Percentiles rank a stretch among this genome's conserved stretches.
These are phyloP conservation scores for Cyprinodon variegatus DNA, from an alignment of 2,113 vertebrate genomes.

Conservation along the genomic window DNA sequence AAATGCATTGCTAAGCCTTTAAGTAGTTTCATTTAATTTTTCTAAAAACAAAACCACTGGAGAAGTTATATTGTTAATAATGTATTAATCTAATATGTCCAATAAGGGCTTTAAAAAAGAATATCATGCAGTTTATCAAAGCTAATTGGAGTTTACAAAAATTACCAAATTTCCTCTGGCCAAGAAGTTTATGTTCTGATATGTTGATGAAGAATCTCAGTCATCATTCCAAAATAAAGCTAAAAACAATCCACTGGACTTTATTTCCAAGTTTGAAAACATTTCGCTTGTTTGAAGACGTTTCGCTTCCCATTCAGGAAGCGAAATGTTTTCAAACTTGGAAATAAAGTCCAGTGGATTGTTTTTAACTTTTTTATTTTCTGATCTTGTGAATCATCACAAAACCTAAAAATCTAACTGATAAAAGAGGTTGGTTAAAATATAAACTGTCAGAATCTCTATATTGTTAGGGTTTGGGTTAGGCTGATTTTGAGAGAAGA, in stretches of 20 bases:
- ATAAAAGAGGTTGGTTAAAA: background rate
- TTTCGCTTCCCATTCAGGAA: too few species aligned
- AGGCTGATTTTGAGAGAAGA: background rate
- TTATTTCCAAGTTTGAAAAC: too few species aligned
- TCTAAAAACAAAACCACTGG: conserved; percentile 16
- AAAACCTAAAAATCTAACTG: background rate
- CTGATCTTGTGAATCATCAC: background rate
- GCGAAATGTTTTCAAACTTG: too few species aligned
- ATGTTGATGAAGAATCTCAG: too few species aligned
- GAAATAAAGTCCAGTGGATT: too few species aligned
- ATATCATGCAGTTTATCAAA: background rate
- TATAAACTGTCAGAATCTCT: background rate
- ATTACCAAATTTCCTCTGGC: background rate
- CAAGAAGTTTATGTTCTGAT: background rate
- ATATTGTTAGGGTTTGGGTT: background rate
- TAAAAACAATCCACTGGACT: too few species aligned
- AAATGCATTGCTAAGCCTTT: conserved; percentile 16
- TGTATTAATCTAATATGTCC: conserved; percentile 46
- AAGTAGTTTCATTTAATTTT: background rate
- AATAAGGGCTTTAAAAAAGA: conserved; percentile 40
- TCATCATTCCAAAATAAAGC: too few species aligned
- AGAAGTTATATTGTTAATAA: conserved; percentile 51
- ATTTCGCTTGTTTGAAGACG: too few species aligned
- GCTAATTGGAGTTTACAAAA: background rate
- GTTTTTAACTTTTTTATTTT: background rate